Percentiles rank a stretch among this genome's conserved stretches.
phyloP scores from a whole-genome alignment of 2,888 invertebrate species.

The Glaucopsyche alexis region DNA sequence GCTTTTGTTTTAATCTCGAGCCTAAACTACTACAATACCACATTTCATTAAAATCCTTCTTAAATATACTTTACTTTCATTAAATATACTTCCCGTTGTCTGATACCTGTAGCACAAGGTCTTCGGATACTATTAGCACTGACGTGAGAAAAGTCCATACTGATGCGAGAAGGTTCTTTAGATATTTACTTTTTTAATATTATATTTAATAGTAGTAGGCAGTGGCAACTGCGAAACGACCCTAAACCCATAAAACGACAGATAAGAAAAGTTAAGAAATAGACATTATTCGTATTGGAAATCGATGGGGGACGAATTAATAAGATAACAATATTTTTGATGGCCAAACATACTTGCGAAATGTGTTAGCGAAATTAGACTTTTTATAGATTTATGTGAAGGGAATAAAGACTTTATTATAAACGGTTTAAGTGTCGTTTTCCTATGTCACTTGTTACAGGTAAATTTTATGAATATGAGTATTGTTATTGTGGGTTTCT shows the following conservation, averaged over 20 bases:
- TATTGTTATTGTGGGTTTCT: slow-evolving; percentile 14
- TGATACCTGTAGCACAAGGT: too few relatives aligned
- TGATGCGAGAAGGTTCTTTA: too few relatives aligned
- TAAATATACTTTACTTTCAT: too few relatives aligned
- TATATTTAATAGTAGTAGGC: too few relatives aligned
- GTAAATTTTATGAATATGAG: slow-evolving; percentile 16
- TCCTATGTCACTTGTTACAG: neutral
- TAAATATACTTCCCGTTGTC: too few relatives aligned
- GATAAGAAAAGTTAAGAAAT: slow-evolving; percentile 33
- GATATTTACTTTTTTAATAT: too few relatives aligned
- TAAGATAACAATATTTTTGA: slow-evolving; percentile 21
- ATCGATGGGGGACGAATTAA: slow-evolving; percentile 34
- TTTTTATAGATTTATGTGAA: neutral
- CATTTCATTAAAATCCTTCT: too few relatives aligned
- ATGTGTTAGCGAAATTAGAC: slow-evolving; percentile 22
- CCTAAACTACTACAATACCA: too few relatives aligned
- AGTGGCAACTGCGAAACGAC: neutral
- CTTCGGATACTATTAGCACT: too few relatives aligned
- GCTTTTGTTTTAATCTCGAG: too few relatives aligned
- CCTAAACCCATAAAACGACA: slow-evolving; percentile 5
- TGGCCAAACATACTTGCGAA: neutral
- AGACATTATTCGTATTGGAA: slow-evolving; percentile 34
- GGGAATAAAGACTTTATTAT: neutral
- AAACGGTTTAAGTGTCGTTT: neutral
- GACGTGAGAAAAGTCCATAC: too few relatives aligned